Conservation (phyloP, 2,113 vertebrate species). For the Proterorhinus semilunaris region DNA sequence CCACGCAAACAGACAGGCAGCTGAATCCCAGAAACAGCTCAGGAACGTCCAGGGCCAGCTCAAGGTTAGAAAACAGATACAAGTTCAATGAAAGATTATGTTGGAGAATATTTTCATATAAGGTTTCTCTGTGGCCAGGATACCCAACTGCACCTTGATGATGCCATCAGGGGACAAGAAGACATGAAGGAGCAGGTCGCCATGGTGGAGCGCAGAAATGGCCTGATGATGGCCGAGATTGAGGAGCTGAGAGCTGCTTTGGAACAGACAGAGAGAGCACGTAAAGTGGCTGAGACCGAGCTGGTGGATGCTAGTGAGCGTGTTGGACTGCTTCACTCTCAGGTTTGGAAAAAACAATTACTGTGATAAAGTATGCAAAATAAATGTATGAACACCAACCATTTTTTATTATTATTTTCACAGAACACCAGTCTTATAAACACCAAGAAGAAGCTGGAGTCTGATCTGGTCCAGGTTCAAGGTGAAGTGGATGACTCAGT, state of each 20-base stretch:
- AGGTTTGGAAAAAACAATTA: slow-evolving; percentile 66
- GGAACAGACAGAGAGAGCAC: slow-evolving; percentile 72
- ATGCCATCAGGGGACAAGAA: slow-evolving; percentile 80
- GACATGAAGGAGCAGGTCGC: slow-evolving; percentile 86
- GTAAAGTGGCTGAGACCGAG: slow-evolving; percentile 89
- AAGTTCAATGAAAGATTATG: background rate
- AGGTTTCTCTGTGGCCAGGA: slow-evolving; percentile 79
- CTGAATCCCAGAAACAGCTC: no score
- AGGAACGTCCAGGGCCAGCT: no score
- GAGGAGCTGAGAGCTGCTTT: slow-evolving; percentile 67
- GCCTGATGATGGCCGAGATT: slow-evolving; percentile 64
- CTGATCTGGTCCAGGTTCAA: no score
- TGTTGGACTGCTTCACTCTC: slow-evolving; percentile 85
- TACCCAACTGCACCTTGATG: slow-evolving; percentile 85
- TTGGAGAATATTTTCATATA: slow-evolving; percentile 47
- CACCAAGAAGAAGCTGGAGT: slow-evolving; percentile 46
- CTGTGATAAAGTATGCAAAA: background rate
- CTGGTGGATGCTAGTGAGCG: slow-evolving; percentile 86
- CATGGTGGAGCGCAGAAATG: slow-evolving; percentile 81
- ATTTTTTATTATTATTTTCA: background rate
- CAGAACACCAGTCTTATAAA: slow-evolving; percentile 68
- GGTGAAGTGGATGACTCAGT: no score
- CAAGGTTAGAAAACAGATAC: background rate
- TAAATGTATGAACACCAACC: background rate
- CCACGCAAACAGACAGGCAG: no score